A percentile compares a stretch with the other conserved stretches of the same genome.
These are phyloP conservation scores for Myodes glareolus DNA, from an alignment of 2,113 vertebrate species.

Conservation along the genomic window DNA sequence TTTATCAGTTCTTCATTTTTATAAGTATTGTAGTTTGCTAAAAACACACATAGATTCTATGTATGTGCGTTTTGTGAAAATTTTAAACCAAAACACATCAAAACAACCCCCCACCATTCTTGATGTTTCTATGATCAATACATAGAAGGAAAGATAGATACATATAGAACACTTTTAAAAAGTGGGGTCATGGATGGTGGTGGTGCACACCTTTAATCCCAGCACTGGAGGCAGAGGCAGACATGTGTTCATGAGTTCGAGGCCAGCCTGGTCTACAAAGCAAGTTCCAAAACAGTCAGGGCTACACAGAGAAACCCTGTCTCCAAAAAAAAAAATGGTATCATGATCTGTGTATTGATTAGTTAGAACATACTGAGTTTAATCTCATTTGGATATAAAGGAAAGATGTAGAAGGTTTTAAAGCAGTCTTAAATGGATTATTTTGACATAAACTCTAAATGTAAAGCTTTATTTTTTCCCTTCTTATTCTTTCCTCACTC, in stretches of 20 bases:
- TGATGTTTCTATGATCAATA: not conserved
- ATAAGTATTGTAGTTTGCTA: not conserved
- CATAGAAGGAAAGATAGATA: not conserved
- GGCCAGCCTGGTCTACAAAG: not conserved
- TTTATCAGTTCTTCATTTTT: slow-evolving; percentile 20
- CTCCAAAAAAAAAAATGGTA: not conserved
- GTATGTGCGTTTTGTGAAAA: slow-evolving; percentile 20
- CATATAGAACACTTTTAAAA: not conserved
- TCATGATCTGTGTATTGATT: not conserved
- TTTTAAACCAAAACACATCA: not conserved
- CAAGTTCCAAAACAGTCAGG: not conserved
- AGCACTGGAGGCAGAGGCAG: not conserved
- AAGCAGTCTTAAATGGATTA: not conserved
- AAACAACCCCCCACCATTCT: not conserved
- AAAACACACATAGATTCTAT: not conserved
- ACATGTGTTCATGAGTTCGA: not conserved
- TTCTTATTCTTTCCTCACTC: not conserved
- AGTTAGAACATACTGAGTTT: not conserved
- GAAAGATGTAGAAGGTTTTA: not conserved
- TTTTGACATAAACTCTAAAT: slow-evolving; percentile 20
- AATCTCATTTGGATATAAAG: slow-evolving; percentile 6
- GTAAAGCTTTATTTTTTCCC: not conserved
- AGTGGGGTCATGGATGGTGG: not conserved
- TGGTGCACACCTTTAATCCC: not conserved
- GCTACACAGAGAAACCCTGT: not conserved